Percentiles rank a stretch among this genome's conserved stretches.
Conservation (phyloP, 2,888 invertebrate genomes). For the Clepsis dumicolana region DNA sequence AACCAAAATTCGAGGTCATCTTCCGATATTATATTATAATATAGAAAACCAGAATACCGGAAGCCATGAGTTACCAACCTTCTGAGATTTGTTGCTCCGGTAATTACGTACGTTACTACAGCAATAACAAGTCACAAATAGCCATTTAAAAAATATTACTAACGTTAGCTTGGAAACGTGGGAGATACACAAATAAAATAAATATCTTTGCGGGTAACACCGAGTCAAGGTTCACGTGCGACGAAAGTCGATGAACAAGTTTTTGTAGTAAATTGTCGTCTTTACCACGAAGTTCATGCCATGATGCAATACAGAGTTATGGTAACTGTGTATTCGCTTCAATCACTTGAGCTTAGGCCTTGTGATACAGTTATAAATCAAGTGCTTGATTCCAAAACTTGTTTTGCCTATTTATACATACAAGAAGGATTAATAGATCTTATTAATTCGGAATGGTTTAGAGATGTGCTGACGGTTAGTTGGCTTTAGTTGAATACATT, state of each 20-base stretch:
- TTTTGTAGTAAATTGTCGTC: slow-evolving; percentile 11
- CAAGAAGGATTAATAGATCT: background rate
- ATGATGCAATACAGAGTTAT: slow-evolving; percentile 16
- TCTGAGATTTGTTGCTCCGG: slow-evolving; percentile 63
- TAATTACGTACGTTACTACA: slow-evolving; percentile 55
- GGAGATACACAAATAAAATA: slow-evolving; percentile 46
- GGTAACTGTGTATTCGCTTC: slow-evolving; percentile 4
- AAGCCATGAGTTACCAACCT: slow-evolving; percentile 67
- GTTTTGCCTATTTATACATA: slow-evolving; percentile 26
- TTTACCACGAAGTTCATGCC: slow-evolving; percentile 7
- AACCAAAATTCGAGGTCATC: slow-evolving; percentile 58
- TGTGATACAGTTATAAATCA: slow-evolving; percentile 28
- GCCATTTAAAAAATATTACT: slow-evolving; percentile 14
- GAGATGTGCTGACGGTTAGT: slow-evolving; percentile 1
- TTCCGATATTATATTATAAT: slow-evolving; percentile 54
- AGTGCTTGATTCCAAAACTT: slow-evolving; percentile 11
- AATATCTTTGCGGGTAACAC: slow-evolving; percentile 5
- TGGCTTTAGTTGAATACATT: background rate
- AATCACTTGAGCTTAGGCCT: slow-evolving; percentile 22
- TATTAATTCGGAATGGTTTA: slow-evolving; percentile 1
- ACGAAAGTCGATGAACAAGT: slow-evolving; percentile 28
- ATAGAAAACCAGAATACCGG: slow-evolving; percentile 65
- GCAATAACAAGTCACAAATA: slow-evolving; percentile 41
- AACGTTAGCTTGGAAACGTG: slow-evolving; percentile 9
- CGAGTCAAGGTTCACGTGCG: slow-evolving; percentile 18